These are phyloP conservation scores for Zhuqinia jingwanae DNA, from an alignment of 2,888 invertebrate species.

Conservation along the genomic window DNA sequence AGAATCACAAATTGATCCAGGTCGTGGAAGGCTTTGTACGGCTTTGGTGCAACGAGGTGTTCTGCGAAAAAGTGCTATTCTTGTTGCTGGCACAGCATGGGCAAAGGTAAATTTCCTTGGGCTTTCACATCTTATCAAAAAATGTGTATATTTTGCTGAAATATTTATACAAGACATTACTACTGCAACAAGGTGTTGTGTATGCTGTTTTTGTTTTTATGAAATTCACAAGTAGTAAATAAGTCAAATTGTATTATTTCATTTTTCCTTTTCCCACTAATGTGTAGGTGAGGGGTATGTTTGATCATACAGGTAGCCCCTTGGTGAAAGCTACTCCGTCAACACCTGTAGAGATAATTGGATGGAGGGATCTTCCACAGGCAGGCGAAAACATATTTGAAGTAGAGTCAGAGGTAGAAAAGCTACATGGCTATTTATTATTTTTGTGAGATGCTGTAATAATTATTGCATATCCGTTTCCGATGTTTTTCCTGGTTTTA, in stretches of 20 bases:
- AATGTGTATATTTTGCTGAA: no score
- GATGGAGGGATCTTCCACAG: conserved; percentile 94
- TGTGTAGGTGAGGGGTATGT: conserved; percentile 86
- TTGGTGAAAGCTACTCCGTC: conserved; percentile 88
- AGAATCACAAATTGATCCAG: conserved; percentile 88
- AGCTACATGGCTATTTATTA: not conserved
- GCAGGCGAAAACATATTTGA: conserved; percentile 94
- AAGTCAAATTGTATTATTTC: not conserved
- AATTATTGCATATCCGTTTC: no score
- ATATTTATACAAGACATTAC: no score
- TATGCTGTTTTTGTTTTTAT: no score
- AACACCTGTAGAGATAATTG: conserved; percentile 91
- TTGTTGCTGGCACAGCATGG: conserved; percentile 92
- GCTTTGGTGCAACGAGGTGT: conserved; percentile 93
- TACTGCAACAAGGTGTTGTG: no score
- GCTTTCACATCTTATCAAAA: no score
- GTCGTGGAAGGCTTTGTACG: conserved; percentile 91
- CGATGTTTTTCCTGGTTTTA: conserved; percentile 80
- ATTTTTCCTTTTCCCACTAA: conserved; percentile 3
- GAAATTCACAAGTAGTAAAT: not conserved
- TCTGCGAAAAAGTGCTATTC: conserved; percentile 87
- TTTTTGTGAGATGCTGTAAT: no score
- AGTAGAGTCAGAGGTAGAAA: conserved; percentile 87
- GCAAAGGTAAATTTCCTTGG: conserved; percentile 88
- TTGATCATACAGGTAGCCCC: conserved; percentile 87